phyloP scores from a whole-genome alignment of 2,113 vertebrate genomes.

The Carassius auratus region DNA sequence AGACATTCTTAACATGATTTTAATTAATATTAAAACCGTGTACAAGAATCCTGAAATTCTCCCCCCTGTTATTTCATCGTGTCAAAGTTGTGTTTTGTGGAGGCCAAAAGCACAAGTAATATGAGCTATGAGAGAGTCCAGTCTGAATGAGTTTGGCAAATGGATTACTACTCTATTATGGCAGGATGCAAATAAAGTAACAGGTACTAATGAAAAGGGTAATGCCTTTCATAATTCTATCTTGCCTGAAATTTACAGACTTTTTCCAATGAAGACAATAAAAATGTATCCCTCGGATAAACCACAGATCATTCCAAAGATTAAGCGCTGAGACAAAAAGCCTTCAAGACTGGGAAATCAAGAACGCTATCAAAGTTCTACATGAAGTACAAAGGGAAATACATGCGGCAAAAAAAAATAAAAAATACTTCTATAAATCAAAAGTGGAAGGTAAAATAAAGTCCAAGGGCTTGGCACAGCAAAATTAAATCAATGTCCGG shows the following conservation, averaged over 20 bases:
- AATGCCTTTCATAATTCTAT: not conserved
- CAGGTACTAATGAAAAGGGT: not conserved
- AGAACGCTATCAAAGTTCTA: constrained; percentile 1
- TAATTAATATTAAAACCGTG: no score
- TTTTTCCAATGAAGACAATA: constrained; percentile 33
- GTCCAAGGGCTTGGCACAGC: no score
- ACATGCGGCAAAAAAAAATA: not conserved
- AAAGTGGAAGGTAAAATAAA: no score
- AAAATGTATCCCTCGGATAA: constrained; percentile 26
- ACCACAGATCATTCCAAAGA: not conserved
- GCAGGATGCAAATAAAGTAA: not conserved
- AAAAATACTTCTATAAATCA: no score
- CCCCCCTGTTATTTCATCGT: no score
- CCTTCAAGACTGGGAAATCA: constrained; percentile 31
- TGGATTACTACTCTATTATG: not conserved
- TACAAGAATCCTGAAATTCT: no score
- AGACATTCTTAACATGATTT: no score
- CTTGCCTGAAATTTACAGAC: constrained; percentile 16
- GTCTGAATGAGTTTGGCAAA: no score
- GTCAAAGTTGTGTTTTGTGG: no score
- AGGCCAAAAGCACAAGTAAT: no score
- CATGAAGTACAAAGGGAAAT: not conserved
- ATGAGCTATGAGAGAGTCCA: no score
- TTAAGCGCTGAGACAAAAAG: constrained; percentile 10
- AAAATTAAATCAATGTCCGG: no score